Evolutionary conservation across 2,113 vertebrate species (phyloP), one percentile per base, ranked within the genome.

Genomic region (Cavia aperea): DNA sequence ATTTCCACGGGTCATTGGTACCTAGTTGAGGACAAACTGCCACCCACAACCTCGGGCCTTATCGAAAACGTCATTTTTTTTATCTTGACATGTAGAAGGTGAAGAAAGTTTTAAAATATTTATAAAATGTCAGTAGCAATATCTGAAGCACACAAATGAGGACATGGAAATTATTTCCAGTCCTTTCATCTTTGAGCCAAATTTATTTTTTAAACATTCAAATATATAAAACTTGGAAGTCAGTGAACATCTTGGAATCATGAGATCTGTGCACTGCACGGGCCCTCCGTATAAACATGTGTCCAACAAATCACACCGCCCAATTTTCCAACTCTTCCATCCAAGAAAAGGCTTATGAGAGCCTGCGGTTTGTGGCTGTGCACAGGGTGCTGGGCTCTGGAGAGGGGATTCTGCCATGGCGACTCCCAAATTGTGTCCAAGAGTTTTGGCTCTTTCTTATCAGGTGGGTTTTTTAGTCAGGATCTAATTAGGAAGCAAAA

Each of bases 151-250:
- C 91, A 96, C 81, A 95, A 96, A 96, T 89, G 92, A 94, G 49
- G 93, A 93, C 96, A 93, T 95, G 95, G 94, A 96, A 94, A 95
- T 97, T 89, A 94, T 96, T 95, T 87, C 93, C 91, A 96, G 87
- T 18, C 62, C 93, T 96, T 97, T 97, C 66, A 97, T 96, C 94
- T 94, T 81, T n/a, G 46, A n/a, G 94, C 96, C 96, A 96, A 96
- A 97, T 96, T 96, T 97, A 96, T 97, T 97, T 97, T 96, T 97
- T 92, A 95, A 95, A 96, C 95, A 96, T 94, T 96, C 89, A 94
- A 96, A 96, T 94, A 94, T 93, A 96, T 95, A 95, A 96, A 96
- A 96, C 94, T 97, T 97, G 96, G 96, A 97, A 96, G 95, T 89
- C 93, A 18, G 94, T 82, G 63, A 92, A 93, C 9, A 26, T 95